Evolutionary conservation across 2,113 vertebrate species (phyloP).

Genomic region (Trinectes maculatus): DNA sequence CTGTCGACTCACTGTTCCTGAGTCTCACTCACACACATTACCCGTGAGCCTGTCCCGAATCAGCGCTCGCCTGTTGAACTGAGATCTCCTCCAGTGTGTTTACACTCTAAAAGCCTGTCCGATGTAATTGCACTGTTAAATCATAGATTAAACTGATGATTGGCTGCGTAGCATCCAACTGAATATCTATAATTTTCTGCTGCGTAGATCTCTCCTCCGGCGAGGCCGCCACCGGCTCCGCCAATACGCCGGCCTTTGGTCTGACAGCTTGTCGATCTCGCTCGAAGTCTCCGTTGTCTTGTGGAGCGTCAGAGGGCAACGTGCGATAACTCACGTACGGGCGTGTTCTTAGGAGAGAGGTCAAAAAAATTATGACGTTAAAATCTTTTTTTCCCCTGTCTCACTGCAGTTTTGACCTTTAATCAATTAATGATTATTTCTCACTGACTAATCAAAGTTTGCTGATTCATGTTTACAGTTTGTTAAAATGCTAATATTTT

Average conservation of each 20-base stretch:
- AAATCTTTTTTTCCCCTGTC: background rate
- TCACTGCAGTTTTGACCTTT: background rate
- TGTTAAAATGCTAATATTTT: too few relatives aligned
- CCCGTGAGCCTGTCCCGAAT: conserved; percentile 39
- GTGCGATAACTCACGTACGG: conserved; percentile 13
- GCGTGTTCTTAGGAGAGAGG: background rate
- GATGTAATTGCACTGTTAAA: conserved; percentile 40
- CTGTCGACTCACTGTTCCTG: conserved; percentile 34
- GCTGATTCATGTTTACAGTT: too few relatives aligned
- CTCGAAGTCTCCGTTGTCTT: conserved; percentile 30
- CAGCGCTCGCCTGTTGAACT: conserved; percentile 5
- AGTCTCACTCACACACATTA: too few relatives aligned
- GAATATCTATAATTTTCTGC: conserved; percentile 34
- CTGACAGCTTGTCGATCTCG: conserved; percentile 56
- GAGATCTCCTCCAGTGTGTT: conserved; percentile 38
- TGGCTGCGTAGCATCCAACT: conserved; percentile 33
- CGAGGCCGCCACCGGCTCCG: conserved; percentile 11
- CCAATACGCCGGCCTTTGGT: conserved; percentile 17
- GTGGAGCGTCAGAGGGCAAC: background rate
- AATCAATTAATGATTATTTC: too few relatives aligned
- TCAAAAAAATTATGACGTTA: background rate
- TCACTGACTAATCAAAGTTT: too few relatives aligned
- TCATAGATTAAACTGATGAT: conserved; percentile 27
- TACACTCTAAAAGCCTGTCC: conserved; percentile 24
- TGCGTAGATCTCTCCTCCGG: conserved; percentile 6